These are phyloP conservation scores for Xiphorhynchus erythropygius DNA, from an alignment of 2,797 vertebrate genomes.

Conservation along the genomic window DNA sequence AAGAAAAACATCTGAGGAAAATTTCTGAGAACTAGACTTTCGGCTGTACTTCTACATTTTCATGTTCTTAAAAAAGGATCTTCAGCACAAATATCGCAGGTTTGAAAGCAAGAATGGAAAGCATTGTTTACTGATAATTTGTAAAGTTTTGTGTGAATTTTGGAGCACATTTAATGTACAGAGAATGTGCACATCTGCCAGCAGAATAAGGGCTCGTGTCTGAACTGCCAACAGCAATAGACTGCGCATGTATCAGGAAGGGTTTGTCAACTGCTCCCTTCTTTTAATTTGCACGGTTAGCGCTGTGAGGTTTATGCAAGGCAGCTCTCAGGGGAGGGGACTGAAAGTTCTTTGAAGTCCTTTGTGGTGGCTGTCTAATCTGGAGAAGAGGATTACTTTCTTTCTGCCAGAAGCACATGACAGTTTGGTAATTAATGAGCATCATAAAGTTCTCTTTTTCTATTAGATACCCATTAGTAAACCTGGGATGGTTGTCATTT, in stretches of 20 bases:
- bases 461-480: slow-evolving; percentile 97
- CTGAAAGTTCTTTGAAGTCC: slow-evolving; percentile 89
- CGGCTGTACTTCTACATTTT: slow-evolving; percentile 2
- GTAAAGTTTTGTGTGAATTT: slow-evolving; percentile 36
- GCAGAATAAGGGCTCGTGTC: slow-evolving; percentile 37
- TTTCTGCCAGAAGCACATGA: slow-evolving; percentile 88
- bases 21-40: slow-evolving; percentile 28
- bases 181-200: slow-evolving; percentile 37
- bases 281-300: slow-evolving; percentile 79
- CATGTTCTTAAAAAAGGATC: not conserved
- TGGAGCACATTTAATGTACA: not conserved
- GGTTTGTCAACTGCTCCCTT: slow-evolving; percentile 69
- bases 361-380: slow-evolving; percentile 94
- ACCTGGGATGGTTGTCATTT: slow-evolving; percentile 94
- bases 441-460: slow-evolving; percentile 95
- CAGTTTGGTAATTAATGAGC: slow-evolving; percentile 95
- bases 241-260: slow-evolving; percentile 57
- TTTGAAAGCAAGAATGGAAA: slow-evolving; percentile 10
- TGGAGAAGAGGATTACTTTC: slow-evolving; percentile 89
- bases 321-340: slow-evolving; percentile 77
- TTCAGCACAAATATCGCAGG: not conserved
- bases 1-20: slow-evolving; percentile 41
- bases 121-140: slow-evolving; percentile 24
- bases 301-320: slow-evolving; percentile 87
- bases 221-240: slow-evolving; percentile 58